A percentile compares a stretch with the other conserved stretches of the same genome.
These are phyloP conservation scores for Caenorhabditis brenneri DNA, from an alignment of 1,140 invertebrate genomes.

Conservation along the genomic window DNA sequence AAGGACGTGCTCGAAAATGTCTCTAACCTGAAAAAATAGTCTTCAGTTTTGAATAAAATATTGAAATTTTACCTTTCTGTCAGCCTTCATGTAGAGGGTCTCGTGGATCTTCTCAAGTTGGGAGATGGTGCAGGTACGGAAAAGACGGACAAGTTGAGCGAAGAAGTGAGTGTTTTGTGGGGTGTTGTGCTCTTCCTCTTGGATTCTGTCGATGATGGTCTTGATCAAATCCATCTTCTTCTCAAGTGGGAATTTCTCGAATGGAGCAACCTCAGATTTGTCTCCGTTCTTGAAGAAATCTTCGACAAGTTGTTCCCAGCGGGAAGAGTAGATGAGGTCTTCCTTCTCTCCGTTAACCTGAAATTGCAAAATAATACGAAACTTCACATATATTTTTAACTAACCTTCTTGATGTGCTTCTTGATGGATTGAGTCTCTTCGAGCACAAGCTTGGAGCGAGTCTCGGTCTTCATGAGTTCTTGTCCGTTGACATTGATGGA, in stretches of 20 bases:
- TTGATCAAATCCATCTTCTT: slow-evolving; percentile 53
- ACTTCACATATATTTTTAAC: background rate
- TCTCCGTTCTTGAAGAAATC: slow-evolving; percentile 56
- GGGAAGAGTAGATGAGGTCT: slow-evolving; percentile 46
- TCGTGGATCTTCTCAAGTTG: slow-evolving; percentile 53
- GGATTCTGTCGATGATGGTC: slow-evolving; percentile 45
- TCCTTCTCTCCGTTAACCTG: slow-evolving; percentile 46
- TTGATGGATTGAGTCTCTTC: slow-evolving; percentile 12
- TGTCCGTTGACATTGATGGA: slow-evolving; percentile 29
- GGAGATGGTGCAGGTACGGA: slow-evolving; percentile 46
- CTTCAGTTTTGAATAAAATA: slow-evolving; percentile 36
- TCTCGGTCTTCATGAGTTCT: slow-evolving; percentile 36
- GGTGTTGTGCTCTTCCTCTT: slow-evolving; percentile 31
- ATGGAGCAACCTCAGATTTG: slow-evolving; percentile 40
- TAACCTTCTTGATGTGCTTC: slow-evolving; percentile 9
- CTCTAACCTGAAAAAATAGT: slow-evolving; percentile 22
- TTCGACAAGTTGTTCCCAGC: slow-evolving; percentile 48
- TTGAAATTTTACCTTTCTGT: background rate
- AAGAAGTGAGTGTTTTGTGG: slow-evolving; percentile 50
- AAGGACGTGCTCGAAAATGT: slow-evolving; percentile 49
- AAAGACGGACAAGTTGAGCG: slow-evolving; percentile 52
- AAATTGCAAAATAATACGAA: too few species aligned
- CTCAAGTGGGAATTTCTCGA: slow-evolving; percentile 21
- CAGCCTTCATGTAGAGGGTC: slow-evolving; percentile 47
- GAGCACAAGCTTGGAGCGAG: slow-evolving; percentile 15